Conservation (phyloP, 2,113 vertebrate species). For the Aspidoscelis tigris region DNA sequence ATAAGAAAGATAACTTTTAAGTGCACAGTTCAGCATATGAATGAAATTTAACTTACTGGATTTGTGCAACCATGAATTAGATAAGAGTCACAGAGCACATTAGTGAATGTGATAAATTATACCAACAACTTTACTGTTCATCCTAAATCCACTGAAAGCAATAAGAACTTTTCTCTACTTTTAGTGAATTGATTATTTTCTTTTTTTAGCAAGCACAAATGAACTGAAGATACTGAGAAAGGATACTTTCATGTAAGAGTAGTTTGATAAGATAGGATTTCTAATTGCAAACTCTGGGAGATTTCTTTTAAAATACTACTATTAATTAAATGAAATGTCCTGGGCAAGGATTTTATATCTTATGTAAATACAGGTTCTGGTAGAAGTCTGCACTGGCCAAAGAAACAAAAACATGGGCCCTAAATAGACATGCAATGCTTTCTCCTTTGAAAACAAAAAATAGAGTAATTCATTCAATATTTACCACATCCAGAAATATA, state of each 20-base stretch:
- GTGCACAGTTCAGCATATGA: neutral
- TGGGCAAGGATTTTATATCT: neutral
- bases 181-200: neutral
- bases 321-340: constrained; percentile 28
- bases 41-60: neutral
- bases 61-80: neutral
- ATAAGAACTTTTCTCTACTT: neutral
- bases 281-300: neutral
- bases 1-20: neutral
- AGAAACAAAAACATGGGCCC: neutral
- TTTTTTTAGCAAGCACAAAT: neutral
- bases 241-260: neutral
- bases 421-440: neutral
- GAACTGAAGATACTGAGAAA: neutral
- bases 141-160: neutral
- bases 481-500: neutral
- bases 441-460: too few relatives aligned
- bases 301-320: neutral
- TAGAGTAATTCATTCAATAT: neutral
- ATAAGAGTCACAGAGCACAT: constrained; percentile 47
- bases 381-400: neutral
- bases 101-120: constrained; percentile 40
- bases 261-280: neutral
- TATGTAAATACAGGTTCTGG: neutral
- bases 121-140: constrained; percentile 27